A percentile compares a stretch with the other conserved stretches of the same genome.
Evolutionary conservation across 1,140 invertebrate species (phyloP).

Genomic region (Ceratina japonica): DNA sequence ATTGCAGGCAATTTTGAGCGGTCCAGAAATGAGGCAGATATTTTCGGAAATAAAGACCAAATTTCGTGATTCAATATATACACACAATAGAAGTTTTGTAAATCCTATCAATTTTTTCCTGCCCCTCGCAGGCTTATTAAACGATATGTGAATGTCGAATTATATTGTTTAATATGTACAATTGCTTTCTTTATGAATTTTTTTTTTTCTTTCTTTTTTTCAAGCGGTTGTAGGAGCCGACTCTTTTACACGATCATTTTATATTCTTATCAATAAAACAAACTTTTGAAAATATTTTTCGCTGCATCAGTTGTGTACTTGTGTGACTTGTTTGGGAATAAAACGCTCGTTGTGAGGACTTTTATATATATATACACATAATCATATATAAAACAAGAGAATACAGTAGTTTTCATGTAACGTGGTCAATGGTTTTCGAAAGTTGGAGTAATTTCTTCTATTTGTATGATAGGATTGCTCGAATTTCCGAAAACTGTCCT

Average conservation of each 20-base stretch:
- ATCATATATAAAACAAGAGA: slow-evolving; percentile 4
- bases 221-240: slow-evolving; percentile 45
- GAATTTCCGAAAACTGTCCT: slow-evolving; percentile 60
- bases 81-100: slow-evolving; percentile 68
- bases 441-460: slow-evolving; percentile 49
- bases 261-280: slow-evolving; percentile 66
- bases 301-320: slow-evolving; percentile 44
- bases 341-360: slow-evolving; percentile 53
- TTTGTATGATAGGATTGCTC: slow-evolving; percentile 22
- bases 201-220: slow-evolving; percentile 13
- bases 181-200: slow-evolving; percentile 51
- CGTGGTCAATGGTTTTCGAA: slow-evolving; percentile 51
- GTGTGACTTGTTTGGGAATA: slow-evolving; percentile 33
- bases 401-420: slow-evolving; percentile 11
- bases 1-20: slow-evolving; percentile 79
- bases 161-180: too few species aligned
- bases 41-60: slow-evolving; percentile 81
- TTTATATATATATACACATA: slow-evolving; percentile 40
- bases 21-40: slow-evolving; percentile 75
- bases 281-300: slow-evolving; percentile 49
- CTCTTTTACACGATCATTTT: slow-evolving; percentile 61
- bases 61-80: slow-evolving; percentile 78
- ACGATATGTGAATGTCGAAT: slow-evolving; percentile 40
- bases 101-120: slow-evolving; percentile 69
- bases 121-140: slow-evolving; percentile 44